Percentiles rank a stretch among this genome's conserved stretches.
Conservation (phyloP, 2,113 vertebrate genomes). For the Tyrannus savana region DNA sequence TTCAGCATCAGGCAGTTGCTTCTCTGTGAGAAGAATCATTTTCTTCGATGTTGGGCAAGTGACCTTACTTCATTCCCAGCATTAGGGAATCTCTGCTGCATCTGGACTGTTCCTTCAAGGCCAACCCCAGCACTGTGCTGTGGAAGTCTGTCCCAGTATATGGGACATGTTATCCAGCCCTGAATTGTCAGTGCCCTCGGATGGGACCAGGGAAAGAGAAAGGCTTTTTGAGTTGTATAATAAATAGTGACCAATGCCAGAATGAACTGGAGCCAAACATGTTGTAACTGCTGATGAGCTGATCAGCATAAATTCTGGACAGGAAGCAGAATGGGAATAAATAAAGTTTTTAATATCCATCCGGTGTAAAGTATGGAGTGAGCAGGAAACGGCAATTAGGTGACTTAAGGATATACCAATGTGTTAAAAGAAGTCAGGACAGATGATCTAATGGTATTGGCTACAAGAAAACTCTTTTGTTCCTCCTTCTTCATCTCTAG, state of each 20-base stretch:
- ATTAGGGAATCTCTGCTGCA: neutral
- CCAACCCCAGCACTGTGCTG: neutral
- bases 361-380: neutral
- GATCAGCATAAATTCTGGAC: neutral
- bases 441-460: neutral
- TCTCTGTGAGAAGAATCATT: neutral
- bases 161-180: too few relatives aligned
- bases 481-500: constrained; percentile 8
- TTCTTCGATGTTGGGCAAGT: neutral
- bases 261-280: neutral
- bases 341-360: neutral
- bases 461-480: neutral
- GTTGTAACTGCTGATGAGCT: constrained; percentile 19
- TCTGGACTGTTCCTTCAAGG: neutral
- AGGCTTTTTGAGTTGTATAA: neutral
- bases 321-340: neutral
- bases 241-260: neutral
- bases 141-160: neutral
- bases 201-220: neutral
- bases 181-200: neutral
- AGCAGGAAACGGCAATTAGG: neutral
- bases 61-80: neutral
- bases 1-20: neutral
- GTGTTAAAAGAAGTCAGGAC: neutral
- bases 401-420: neutral